These are phyloP conservation scores for Chloropsis cyanopogon DNA, from an alignment of 2,113 vertebrate genomes.

Conservation along the genomic window DNA sequence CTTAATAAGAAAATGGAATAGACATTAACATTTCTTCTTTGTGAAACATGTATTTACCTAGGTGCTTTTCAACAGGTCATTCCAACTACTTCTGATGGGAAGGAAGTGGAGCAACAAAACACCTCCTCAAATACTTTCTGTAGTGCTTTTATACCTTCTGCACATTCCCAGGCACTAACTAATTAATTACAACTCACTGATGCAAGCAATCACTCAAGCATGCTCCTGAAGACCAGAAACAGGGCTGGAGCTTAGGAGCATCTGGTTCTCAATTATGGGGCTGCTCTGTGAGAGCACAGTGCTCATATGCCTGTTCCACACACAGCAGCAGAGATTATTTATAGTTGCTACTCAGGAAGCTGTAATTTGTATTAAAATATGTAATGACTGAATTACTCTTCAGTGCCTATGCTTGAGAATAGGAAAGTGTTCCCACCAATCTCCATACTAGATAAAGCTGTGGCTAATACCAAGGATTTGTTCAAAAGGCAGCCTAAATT, in stretches of 20 bases:
- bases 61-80: background rate
- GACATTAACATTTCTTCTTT: background rate
- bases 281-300: background rate
- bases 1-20: background rate
- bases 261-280: background rate
- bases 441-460: background rate
- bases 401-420: background rate
- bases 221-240: background rate
- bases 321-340: background rate
- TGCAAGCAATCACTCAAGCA: conserved; percentile 9
- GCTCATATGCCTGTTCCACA: background rate
- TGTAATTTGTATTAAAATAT: conserved; percentile 42
- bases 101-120: background rate
- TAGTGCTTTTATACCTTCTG: background rate
- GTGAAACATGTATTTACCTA: background rate
- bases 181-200: conserved; percentile 17
- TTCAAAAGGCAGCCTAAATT: background rate
- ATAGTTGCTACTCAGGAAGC: conserved; percentile 35
- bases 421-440: background rate
- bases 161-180: background rate
- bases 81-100: background rate
- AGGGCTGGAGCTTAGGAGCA: background rate
- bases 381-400: conserved; percentile 26
- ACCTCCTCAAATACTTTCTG: background rate
- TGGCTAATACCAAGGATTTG: background rate